Conservation (phyloP, 2,113 vertebrate genomes). For the Atractosteus spatula region DNA sequence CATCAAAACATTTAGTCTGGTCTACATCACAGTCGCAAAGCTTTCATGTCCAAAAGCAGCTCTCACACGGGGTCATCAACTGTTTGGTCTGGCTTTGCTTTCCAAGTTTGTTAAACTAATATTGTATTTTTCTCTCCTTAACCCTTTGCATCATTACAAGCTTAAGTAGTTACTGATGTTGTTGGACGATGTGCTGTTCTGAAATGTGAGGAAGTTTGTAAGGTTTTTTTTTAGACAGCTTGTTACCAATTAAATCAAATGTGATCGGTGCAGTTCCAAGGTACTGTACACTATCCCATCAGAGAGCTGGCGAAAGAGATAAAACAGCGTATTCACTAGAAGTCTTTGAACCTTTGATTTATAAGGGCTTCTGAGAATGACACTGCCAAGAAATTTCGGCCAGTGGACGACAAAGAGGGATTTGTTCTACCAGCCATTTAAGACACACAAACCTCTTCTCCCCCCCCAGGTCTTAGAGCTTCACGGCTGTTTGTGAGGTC, state of each 20-base stretch:
- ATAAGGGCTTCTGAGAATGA: conserved; percentile 37
- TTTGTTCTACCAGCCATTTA: conserved; percentile 26
- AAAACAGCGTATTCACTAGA: neutral
- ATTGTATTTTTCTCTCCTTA: conserved; percentile 10
- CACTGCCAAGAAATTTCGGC: conserved; percentile 32
- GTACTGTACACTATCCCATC: neutral
- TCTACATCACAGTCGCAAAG: conserved; percentile 1
- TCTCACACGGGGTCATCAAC: conserved; percentile 15
- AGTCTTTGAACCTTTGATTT: conserved; percentile 47
- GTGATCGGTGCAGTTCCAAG: no score
- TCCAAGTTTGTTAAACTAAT: conserved; percentile 10
- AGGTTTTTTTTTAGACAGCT: no score
- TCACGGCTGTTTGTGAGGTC: conserved; percentile 14
- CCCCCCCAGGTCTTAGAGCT: neutral
- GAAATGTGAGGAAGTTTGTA: no score
- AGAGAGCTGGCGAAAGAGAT: conserved; percentile 23
- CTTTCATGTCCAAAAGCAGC: conserved; percentile 30
- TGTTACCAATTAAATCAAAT: no score
- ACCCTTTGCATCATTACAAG: no score
- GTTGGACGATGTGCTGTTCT: no score
- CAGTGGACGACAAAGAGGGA: conserved; percentile 43
- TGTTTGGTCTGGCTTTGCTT: conserved; percentile 33
- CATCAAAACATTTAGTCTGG: conserved; percentile 30
- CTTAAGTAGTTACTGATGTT: no score
- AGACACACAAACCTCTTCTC: neutral